These are phyloP conservation scores for Cyprinodon tularosa DNA, from an alignment of 2,113 vertebrate species.

Conservation along the genomic window DNA sequence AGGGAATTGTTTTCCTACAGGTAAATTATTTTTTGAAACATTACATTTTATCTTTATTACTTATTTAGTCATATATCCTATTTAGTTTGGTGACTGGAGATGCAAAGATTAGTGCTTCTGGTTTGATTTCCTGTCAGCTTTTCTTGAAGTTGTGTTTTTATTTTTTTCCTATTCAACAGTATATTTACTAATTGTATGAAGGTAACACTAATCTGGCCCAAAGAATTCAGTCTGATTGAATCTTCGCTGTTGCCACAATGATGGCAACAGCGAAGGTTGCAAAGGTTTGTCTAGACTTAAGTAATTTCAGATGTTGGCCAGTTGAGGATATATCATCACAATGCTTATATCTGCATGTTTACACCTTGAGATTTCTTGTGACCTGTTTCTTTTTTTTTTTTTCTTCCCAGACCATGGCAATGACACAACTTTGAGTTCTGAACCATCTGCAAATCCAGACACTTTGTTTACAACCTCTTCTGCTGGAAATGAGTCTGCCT, in stretches of 20 bases:
- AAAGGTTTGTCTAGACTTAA: too few relatives aligned
- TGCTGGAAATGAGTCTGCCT: background rate
- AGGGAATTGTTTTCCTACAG: conserved; percentile 2
- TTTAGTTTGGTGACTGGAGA: background rate
- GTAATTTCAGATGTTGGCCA: too few relatives aligned
- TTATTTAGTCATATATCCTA: background rate
- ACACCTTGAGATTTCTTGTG: background rate
- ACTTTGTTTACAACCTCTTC: background rate
- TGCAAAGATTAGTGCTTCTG: too few relatives aligned
- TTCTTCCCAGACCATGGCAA: background rate
- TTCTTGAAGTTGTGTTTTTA: background rate
- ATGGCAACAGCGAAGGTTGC: too few relatives aligned
- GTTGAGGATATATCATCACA: too few relatives aligned
- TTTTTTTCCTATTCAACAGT: background rate
- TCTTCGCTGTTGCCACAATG: background rate
- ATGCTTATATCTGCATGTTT: background rate
- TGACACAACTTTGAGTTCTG: background rate
- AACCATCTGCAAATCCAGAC: background rate
- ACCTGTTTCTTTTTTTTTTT: background rate
- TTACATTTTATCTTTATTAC: background rate
- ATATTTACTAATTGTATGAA: background rate
- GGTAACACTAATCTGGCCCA: too few relatives aligned
- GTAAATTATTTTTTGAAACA: background rate
- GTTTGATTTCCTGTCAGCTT: background rate
- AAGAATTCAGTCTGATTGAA: background rate